A percentile compares a stretch with the other conserved stretches of the same genome.
Conservation (phyloP, 1,140 invertebrate genomes). For the Paralvinella palmiformis region DNA sequence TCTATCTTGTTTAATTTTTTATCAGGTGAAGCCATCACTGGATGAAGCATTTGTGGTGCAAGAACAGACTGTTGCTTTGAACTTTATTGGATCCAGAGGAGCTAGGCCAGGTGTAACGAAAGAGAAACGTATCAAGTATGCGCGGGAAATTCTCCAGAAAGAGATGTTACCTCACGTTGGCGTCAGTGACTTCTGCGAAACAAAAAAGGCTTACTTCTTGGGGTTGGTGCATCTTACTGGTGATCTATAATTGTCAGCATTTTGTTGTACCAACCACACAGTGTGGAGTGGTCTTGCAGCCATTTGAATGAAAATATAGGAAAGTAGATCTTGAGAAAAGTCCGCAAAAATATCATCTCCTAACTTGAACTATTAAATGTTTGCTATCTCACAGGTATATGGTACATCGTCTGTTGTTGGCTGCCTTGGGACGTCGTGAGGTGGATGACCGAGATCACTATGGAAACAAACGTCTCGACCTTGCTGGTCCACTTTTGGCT, state of each 20-base stretch:
- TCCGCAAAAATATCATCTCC: background rate
- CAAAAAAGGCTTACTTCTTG: conserved; percentile 96
- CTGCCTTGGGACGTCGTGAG: conserved; percentile 89
- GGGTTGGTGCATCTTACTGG: conserved; percentile 55
- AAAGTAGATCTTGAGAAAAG: background rate
- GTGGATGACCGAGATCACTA: conserved; percentile 99
- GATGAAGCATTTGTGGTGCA: conserved; percentile 99
- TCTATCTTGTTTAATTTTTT: conserved; percentile 7
- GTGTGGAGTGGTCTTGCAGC: too few relatives aligned
- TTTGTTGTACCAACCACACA: too few relatives aligned
- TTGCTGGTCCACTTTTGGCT: conserved; percentile 91
- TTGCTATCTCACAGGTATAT: conserved; percentile 90
- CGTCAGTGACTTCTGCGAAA: conserved; percentile 98
- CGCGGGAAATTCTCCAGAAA: conserved; percentile 96
- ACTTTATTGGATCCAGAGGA: conserved; percentile 95
- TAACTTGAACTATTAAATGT: conserved; percentile 5
- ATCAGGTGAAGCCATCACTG: conserved; percentile 79
- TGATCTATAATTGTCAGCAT: too few relatives aligned
- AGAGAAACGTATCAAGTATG: conserved; percentile 98
- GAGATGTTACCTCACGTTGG: conserved; percentile 99
- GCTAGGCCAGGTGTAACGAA: conserved; percentile 95
- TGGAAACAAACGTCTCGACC: conserved; percentile 94
- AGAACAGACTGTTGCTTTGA: conserved; percentile 96
- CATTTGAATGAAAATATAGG: background rate
- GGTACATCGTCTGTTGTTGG: conserved; percentile 90